Percentiles rank a stretch among this genome's conserved stretches.
These are phyloP conservation scores for Busseola fusca DNA, from an alignment of 2,888 invertebrate species.

Conservation along the genomic window DNA sequence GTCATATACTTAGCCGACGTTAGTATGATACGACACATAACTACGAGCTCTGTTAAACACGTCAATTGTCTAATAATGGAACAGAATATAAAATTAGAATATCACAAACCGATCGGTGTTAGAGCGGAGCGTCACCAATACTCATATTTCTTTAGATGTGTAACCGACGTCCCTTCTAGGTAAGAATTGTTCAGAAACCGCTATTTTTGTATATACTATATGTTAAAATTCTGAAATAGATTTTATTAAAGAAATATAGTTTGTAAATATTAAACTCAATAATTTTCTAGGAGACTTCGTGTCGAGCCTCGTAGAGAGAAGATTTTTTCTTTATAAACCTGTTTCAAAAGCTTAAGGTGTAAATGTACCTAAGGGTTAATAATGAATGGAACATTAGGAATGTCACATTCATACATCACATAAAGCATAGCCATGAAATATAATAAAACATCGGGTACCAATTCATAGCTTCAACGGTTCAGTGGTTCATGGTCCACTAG, in stretches of 20 bases:
- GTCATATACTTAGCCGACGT: neutral
- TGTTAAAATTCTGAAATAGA: constrained; percentile 10
- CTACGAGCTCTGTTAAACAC: constrained; percentile 38
- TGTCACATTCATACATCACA: neutral
- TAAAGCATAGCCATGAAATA: constrained; percentile 12
- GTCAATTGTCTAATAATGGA: constrained; percentile 47
- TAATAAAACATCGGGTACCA: constrained; percentile 47
- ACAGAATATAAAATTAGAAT: constrained; percentile 17
- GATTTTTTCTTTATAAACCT: neutral
- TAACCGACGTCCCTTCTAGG: constrained; percentile 8
- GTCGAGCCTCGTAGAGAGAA: neutral
- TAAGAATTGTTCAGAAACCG: constrained; percentile 7
- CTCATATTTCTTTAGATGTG: constrained; percentile 40
- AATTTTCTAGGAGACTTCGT: neutral
- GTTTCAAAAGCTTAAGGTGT: neutral
- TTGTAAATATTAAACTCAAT: constrained; percentile 4
- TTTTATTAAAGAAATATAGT: neutral
- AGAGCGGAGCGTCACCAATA: constrained; percentile 41
- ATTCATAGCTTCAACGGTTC: constrained; percentile 49
- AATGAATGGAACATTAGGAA: neutral
- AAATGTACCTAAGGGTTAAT: no score
- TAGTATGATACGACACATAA: neutral
- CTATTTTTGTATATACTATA: neutral
- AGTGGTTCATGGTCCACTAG: constrained; percentile 57
- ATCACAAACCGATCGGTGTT: constrained; percentile 35